phyloP scores from a whole-genome alignment of 1,140 invertebrate species.

The Bombyx mori region DNA sequence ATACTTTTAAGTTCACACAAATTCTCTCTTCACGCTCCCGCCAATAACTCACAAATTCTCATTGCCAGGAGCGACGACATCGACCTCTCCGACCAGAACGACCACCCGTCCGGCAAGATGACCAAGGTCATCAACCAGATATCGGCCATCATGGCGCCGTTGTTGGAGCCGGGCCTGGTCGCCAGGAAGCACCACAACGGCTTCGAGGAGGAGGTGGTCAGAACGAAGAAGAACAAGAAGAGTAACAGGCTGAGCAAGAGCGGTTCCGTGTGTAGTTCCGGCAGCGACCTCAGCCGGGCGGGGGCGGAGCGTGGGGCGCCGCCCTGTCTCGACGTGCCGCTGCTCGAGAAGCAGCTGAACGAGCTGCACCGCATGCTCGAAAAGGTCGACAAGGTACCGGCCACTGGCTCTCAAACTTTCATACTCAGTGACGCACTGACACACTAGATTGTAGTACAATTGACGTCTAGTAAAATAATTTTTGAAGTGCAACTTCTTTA shows the following conservation, averaged over 20 bases:
- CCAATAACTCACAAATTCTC: too few species aligned
- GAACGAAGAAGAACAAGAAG: constrained; percentile 20
- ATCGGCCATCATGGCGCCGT: constrained; percentile 28
- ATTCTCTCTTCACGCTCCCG: too few species aligned
- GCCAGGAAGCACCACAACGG: constrained; percentile 17
- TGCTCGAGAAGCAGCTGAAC: constrained; percentile 43
- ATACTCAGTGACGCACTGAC: background rate
- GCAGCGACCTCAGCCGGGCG: constrained; percentile 31
- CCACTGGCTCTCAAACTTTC: background rate
- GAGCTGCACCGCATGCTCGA: constrained; percentile 47
- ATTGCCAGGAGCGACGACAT: constrained; percentile 12
- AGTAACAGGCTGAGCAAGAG: constrained; percentile 32
- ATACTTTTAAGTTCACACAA: too few species aligned
- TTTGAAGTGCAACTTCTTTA: too few species aligned
- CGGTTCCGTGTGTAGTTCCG: constrained; percentile 43
- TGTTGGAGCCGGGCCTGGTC: constrained; percentile 12
- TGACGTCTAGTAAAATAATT: too few species aligned
- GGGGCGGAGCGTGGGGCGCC: constrained; percentile 22
- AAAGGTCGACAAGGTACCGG: constrained; percentile 37
- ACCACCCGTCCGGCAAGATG: constrained; percentile 30
- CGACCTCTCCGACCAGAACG: constrained; percentile 5
- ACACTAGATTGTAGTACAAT: too few species aligned
- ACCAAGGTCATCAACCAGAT: constrained; percentile 39
- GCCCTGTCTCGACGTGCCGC: constrained; percentile 19
- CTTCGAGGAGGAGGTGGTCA: constrained; percentile 14